Evolutionary conservation across 37 sponge, comb jelly and placozoan species (phyloP), one percentile per base, ranked within the genome.

Genomic region (Mnemiopsis leidyi): DNA sequence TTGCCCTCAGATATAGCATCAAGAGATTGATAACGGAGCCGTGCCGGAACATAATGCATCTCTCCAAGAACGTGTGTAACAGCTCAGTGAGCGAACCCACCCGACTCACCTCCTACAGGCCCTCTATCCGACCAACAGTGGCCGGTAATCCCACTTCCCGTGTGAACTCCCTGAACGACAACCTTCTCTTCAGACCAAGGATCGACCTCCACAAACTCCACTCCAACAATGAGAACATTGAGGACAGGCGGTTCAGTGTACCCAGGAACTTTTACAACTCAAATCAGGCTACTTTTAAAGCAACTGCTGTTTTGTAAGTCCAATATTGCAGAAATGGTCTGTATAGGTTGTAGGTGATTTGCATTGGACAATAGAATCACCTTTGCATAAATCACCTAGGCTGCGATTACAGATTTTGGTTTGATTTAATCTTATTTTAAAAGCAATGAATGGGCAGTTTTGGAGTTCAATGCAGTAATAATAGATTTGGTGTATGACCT

Each of bases 101-200:
- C 13, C 90, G 90, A 9, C 36, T 85, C 21, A 85, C 90, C 39
- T 85, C 90, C 24, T 85, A 85, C 61, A 39, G 90, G 61, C 36
- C 90, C 90, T 85, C 90, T 21, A 23, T 85, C 29, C 24, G 90
- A 40, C 36, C 90, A n/a, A 39, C 48, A 28, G 3, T 39, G 29
- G 29, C 48, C 36, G 36, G 79, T 32, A 71, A 71, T 18, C n/a
- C n/a, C n/a, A n/a, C n/a, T n/a, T 26, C 32, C 79, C 39, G 90
- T 39, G 48, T 38, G 1, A 85, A 85, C 90, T 85, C 90, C 48
- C 90, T 85, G 0, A 85, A 85, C 30, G 90, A 85, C 26, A 85
- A 85, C 90, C 26, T 33, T 9, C 61, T 85, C 36, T 85, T 85
- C 90, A 28, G 61, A 16, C 40, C 61, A 16, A 38, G 90, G 0